These are phyloP conservation scores for Drosophila pectinifera DNA, from an alignment of 1,140 invertebrate species.

Conservation along the genomic window DNA sequence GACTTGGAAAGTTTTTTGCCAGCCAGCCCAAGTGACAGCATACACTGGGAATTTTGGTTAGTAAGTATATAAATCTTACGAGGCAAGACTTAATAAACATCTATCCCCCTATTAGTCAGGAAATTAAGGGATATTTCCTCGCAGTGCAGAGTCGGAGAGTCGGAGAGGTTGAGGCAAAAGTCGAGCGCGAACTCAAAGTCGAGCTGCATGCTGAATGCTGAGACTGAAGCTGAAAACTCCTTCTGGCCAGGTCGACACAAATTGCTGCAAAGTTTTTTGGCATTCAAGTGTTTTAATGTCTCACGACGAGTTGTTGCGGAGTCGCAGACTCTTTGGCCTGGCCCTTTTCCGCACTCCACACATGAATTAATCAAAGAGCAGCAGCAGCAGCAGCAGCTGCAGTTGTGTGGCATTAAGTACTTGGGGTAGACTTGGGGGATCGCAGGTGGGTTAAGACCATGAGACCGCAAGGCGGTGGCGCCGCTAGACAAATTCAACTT, in stretches of 20 bases:
- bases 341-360: conserved; percentile 26
- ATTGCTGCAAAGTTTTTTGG: conserved; percentile 72
- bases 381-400: conserved; percentile 48
- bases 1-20: conserved; percentile 68
- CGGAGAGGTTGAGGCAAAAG: conserved; percentile 25
- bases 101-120: background rate
- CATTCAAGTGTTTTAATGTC: conserved; percentile 81
- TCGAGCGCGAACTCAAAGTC: conserved; percentile 32
- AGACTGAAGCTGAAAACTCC: conserved; percentile 41
- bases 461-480: conserved; percentile 53
- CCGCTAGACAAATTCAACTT: conserved; percentile 80
- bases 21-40: conserved; percentile 25
- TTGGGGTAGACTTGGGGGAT: conserved; percentile 13
- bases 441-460: conserved; percentile 19
- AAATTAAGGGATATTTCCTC: background rate
- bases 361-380: conserved; percentile 75
- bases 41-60: background rate
- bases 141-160: conserved; percentile 25
- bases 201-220: conserved; percentile 21
- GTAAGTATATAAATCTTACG: background rate
- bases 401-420: conserved; percentile 67
- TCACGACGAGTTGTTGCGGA: conserved; percentile 66
- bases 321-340: conserved; percentile 29
- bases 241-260: conserved; percentile 68
- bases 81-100: background rate